These are phyloP conservation scores for Catharus fuscescens DNA, from an alignment of 2,113 vertebrate genomes.

Conservation along the genomic window DNA sequence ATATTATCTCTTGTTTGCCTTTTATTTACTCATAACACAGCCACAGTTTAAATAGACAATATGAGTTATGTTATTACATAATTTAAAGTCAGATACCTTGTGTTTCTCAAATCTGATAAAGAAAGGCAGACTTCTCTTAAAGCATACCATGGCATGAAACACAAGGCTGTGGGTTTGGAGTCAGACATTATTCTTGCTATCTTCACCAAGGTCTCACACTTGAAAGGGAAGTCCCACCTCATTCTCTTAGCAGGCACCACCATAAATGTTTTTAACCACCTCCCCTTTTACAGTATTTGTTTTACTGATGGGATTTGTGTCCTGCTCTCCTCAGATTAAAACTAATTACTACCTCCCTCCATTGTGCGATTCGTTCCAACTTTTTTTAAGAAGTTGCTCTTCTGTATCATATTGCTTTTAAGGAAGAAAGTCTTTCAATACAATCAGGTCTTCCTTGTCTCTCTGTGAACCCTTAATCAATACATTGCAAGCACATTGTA, in stretches of 20 bases:
- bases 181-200: neutral
- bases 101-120: neutral
- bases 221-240: neutral
- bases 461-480: neutral
- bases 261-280: neutral
- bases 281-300: neutral
- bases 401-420: neutral
- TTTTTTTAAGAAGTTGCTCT: neutral
- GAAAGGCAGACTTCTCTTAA: neutral
- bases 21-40: slow-evolving; percentile 15
- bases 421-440: neutral
- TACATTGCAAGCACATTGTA: neutral
- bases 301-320: neutral
- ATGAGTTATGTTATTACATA: neutral
- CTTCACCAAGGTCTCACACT: neutral
- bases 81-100: neutral
- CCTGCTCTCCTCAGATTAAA: neutral
- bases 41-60: neutral
- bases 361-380: neutral
- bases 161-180: neutral
- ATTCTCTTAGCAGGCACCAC: neutral
- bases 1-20: neutral
- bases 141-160: neutral
- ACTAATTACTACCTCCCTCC: neutral
- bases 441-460: neutral